Evolutionary conservation across 2,113 vertebrate genomes (phyloP), one percentile per base, ranked within the genome.

Genomic region (Nanorana parkeri): DNA sequence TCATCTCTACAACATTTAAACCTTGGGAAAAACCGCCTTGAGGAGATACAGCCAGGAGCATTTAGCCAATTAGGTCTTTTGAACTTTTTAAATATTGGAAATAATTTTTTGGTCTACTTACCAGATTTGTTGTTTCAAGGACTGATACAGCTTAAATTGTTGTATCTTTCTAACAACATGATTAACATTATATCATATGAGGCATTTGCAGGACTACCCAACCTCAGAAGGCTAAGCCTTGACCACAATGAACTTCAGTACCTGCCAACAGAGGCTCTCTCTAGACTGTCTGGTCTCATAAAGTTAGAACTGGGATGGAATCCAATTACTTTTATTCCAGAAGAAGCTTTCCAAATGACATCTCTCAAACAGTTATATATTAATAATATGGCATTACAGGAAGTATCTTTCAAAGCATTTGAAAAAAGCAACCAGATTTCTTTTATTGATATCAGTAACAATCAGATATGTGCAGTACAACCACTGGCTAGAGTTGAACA

Each of bases 111-210:
- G 47, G 96, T 97, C 81, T 97, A 96, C 85, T 91, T 99, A 83
- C 96, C 97, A 0, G 93, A 97, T 89, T 92, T 99, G 95, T 93
- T 94, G 56, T 98, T 99, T 89, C 97, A 98, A 91, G 96, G 97
- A 0, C 88, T 99, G 77, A 92, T 95, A 86, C 94, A 93, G 83
- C 90, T 94, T 52, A 95, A 93, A 83, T 95, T 96, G 95, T 92
- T 99, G 60, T 92, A 88, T 19, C 94, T 99, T 29, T 95, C 96
- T 56, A 94, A 97, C 88, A 99, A 99, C 0, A 85, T 91, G n/a
- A 92, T 99, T 61, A 96, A 96, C 1, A 94, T 97, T 67, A 86
- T 99, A 85, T 94, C 93, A 0, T 93, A 72, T 0, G 97, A 99
- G 81, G 94, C 97, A 64, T 97, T 99, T 7, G 92, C 92, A 0